Evolutionary conservation across 2,113 vertebrate genomes (phyloP).

Genomic region (Lepidothrix coronata): DNA sequence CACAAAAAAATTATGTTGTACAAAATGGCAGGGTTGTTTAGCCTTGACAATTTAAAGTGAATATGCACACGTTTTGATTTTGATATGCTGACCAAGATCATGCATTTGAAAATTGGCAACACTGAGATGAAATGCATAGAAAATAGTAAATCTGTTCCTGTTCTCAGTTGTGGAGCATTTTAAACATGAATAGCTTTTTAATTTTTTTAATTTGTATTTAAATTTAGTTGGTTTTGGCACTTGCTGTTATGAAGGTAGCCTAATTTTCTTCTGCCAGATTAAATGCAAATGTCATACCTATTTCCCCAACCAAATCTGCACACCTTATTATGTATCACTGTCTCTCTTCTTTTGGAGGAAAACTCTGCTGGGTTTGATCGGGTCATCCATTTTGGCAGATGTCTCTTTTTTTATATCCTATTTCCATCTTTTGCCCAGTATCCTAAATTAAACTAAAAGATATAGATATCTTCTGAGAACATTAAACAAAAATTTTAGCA

Average conservation of each 20-base stretch:
- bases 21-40: background rate
- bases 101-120: background rate
- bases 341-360: background rate
- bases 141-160: fast-evolving
- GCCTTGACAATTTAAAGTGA: background rate
- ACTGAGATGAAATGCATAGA: background rate
- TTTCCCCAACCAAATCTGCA: background rate
- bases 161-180: background rate
- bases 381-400: background rate
- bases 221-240: background rate
- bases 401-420: background rate
- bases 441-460: background rate
- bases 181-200: background rate
- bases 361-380: background rate
- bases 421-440: background rate
- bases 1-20: background rate
- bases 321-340: background rate
- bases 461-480: background rate
- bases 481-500: background rate
- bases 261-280: background rate
- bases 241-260: background rate
- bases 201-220: background rate
- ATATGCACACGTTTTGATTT: background rate
- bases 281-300: background rate
- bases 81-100: background rate